A percentile compares a stretch with the other conserved stretches of the same genome.
Evolutionary conservation across 2,888 invertebrate genomes (phyloP).

Genomic region (Tenodera sinensis): DNA sequence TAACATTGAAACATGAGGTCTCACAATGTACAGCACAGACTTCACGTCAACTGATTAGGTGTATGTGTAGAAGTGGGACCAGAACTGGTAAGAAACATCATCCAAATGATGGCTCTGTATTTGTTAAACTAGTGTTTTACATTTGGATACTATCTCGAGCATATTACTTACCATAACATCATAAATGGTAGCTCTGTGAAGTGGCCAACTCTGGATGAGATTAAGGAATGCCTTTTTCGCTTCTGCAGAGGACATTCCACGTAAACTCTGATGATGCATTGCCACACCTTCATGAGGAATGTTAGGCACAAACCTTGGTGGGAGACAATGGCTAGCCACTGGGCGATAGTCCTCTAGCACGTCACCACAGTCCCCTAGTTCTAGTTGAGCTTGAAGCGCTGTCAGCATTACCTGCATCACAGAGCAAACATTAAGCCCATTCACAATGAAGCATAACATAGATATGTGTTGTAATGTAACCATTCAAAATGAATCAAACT

Average conservation of each 20-base stretch:
- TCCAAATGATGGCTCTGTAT: no score
- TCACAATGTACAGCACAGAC: no score
- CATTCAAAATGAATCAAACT: no score
- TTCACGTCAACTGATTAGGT: no score
- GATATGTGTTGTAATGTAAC: no score
- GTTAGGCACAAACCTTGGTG: conserved; percentile 73
- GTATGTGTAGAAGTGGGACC: no score
- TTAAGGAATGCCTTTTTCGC: conserved; percentile 91
- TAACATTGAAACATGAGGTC: no score
- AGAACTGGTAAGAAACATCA: no score
- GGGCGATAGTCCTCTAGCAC: conserved; percentile 58
- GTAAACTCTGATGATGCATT: conserved; percentile 85
- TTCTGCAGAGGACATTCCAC: conserved; percentile 80
- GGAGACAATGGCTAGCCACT: conserved; percentile 77
- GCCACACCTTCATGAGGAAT: conserved; percentile 81
- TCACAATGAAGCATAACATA: no score
- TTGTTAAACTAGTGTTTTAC: no score
- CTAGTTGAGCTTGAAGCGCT: conserved; percentile 89
- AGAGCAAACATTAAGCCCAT: neutral
- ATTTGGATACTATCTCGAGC: neutral
- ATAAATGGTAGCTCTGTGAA: conserved; percentile 89
- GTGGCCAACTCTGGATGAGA: conserved; percentile 88
- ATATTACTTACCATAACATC: conserved; percentile 76
- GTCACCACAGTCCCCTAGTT: conserved; percentile 78
- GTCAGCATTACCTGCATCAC: conserved; percentile 79